Evolutionary conservation across 2,888 invertebrate genomes (phyloP), one percentile per base, ranked within the genome.

Genomic region (Spicauda simplicius): DNA sequence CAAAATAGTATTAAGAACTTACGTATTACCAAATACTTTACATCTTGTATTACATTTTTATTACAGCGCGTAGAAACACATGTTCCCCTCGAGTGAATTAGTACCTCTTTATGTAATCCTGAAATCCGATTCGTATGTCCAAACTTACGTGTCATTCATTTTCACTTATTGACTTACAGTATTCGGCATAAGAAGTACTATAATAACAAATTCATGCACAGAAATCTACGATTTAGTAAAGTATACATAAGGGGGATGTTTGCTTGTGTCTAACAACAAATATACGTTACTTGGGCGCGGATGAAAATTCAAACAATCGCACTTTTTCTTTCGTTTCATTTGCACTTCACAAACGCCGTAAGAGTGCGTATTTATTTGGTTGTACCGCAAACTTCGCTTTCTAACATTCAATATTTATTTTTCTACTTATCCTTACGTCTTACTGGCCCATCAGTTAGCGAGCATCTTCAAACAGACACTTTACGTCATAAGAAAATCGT

Each of bases 281-380:
- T 6, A 55, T 59, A 50, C 55, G 66, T 33, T 19, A 66, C 2
- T 66, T 66, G 60, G 45, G 80, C 78, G 71, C 76, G 75, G 81
- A 87, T 79, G 86, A 87, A 91, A 90, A 89, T 83, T 84, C 90
- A 91, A 91, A 91, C 84, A 91, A 85, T 87, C 86, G 77, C 87
- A 92, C 93, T 93, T 91, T 93, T 93, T 92, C 92, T 92, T 90
- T 91, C 91, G 80, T 88, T 87, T 87, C 86, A 88, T 92, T 91
- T 90, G 76, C 89, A 88, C 80, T 80, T 85, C 84, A 84, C 82
- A 88, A 84, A 83, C 77, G 52, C 52, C 60, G 76, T 77, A 85
- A 82, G 81, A 81, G 81, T 83, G 78, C 74, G 77, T 83, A 81
- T 86, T 77, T 76, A 77, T 81, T 83, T 88, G 86, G 85, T 84